Conservation (phyloP, 2,797 vertebrate species). For the Mycteria americana region DNA sequence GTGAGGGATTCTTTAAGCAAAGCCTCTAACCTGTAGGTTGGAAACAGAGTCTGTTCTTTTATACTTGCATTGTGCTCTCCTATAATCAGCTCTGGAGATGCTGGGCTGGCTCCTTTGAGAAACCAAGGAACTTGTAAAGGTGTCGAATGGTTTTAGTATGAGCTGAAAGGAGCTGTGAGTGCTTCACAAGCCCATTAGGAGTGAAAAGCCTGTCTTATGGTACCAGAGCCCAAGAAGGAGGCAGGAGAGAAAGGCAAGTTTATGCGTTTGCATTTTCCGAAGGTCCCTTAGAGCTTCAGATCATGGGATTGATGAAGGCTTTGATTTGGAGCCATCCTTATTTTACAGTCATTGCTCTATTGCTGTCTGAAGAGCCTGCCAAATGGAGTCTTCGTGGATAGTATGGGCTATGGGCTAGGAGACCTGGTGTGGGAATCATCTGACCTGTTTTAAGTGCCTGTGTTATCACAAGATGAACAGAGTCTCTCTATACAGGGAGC, state of each 20-base stretch:
- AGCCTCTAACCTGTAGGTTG: background rate
- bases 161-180: constrained; percentile 20
- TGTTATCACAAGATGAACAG: background rate
- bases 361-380: background rate
- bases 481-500: background rate
- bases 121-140: background rate
- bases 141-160: background rate
- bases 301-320: background rate
- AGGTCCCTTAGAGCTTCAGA: background rate
- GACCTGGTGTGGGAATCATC: background rate
- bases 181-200: background rate
- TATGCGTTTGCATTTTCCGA: background rate
- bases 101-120: background rate
- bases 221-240: background rate
- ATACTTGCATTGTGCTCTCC: background rate
- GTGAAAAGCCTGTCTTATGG: background rate
- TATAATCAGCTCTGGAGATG: background rate
- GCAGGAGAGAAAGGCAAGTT: background rate
- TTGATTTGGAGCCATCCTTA: background rate
- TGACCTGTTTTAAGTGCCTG: background rate
- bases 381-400: accelerated
- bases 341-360: background rate
- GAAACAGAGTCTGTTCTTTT: background rate
- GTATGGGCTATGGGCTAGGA: background rate
- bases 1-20: background rate